Base-by-base conservation (phyloP, 2,797 vertebrate species). In the Podarcis siculus region DNA sequence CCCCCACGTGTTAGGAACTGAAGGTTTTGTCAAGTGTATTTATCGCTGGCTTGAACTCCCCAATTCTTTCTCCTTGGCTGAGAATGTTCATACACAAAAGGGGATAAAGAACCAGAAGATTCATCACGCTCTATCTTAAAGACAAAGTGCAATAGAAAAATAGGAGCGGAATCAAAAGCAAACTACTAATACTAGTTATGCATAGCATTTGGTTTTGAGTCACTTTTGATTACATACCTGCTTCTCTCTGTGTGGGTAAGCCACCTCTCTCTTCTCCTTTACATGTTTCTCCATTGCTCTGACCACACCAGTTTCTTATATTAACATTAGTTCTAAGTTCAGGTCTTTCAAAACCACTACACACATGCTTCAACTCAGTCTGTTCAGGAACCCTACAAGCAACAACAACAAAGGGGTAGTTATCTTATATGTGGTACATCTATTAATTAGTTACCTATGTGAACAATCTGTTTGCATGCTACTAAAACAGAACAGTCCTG, bases 311-410 rank as follows among this genome's bases (percentile, higher is more conserved):
- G 92, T 94, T 97, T 95, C 96, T 95, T 15, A 95, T 86, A 84
- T 96, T 96, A 67, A 95, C 89, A 84, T 93, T 97, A 0, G 89
- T 82, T 89, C 97, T 97, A 67, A 96, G 96, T 86, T 97, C 95
- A 1, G 97, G 96, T 94, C 97, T 97, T 67, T 98, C 98, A 7
- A 97, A 96, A 86, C 98, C 98, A 86, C 95, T 95, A 92, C 97
- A 98, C 72, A 95, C 96, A 71, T 98, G 98, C 55, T 97, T 97
- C 87, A 98, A 92, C 81, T 97, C 95, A 25, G 94, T 97, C 95
- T 98, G 98, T 79, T 98, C 98, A 7, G 97, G 96, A 94, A 97
- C 95, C 88, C 98, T 99, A 87, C 39, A 0, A 91, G 88, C 58
- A 90, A 61, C 83, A 67, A 67, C 90, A 86, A 75, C 13, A 85